Evolutionary conservation across 2,888 invertebrate species (phyloP), one percentile per base, ranked within the genome.

Genomic region (Sisyra terminalis): DNA sequence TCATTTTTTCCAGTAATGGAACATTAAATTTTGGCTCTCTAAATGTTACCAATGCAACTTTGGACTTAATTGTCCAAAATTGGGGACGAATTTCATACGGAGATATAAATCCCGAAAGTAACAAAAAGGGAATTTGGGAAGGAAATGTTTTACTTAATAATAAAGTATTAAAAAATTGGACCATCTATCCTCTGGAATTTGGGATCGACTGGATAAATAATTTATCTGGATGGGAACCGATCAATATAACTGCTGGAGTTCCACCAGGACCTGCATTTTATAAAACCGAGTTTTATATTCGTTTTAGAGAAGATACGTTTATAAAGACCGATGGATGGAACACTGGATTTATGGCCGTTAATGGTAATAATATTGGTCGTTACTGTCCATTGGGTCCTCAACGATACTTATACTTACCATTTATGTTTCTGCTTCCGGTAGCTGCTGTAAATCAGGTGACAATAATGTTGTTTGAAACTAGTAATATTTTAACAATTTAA

Each of bases 361-460:
- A 93, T 57, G 85, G 83, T 0, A 74, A 83, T 54, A 87, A 89
- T 57, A 65, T 93, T 15, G 92, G 92, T 0, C 70, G 92, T 36
- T 89, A 90, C 59, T 87, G 86, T 78, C 76, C 79, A 0, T 55
- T 68, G 1, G 90, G 92, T 0, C 92, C 92, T 0, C 84, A 87
- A 58, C 68, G 79, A 46, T 85, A 85, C 0, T 64, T 90, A 1
- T 93, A 87, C 58, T 64, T 90, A 18, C 92, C 92, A 7, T 24
- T 24, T 7, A 24, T 24, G 24, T 24, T 24, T 24, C 24, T 24
- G 3, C 24, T 24, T 24, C 24, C 24, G 7, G 24, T 24, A 5
- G 24, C 24, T 24, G 7, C 24, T 7, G 24, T 24, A 5, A 24
- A 24, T 7, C 5, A 24, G 24, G 24, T 24, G 7, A 24, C 3